Conservation (phyloP, 2,888 invertebrate species). For the Nineta flava region DNA sequence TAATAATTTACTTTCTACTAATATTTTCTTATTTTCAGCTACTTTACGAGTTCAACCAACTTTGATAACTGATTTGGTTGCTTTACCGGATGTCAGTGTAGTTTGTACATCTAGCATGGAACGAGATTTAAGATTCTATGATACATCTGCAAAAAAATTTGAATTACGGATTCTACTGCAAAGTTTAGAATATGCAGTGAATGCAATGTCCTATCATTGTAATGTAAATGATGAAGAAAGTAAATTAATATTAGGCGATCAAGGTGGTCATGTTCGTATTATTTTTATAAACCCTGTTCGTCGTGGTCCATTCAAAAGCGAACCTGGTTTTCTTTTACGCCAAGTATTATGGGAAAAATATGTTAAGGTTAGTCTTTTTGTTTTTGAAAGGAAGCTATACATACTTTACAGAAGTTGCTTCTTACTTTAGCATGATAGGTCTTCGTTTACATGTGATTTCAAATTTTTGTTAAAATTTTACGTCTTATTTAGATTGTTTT, state of each 20-base stretch:
- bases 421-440: no score
- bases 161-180: slow-evolving; percentile 52
- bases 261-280: slow-evolving; percentile 49
- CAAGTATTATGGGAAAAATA: slow-evolving; percentile 40
- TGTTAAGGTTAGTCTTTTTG: background rate
- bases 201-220: slow-evolving; percentile 44
- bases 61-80: slow-evolving; percentile 58
- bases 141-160: slow-evolving; percentile 57
- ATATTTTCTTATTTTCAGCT: slow-evolving; percentile 28
- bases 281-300: slow-evolving; percentile 42
- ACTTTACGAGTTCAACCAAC: slow-evolving; percentile 44
- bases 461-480: no score
- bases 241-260: slow-evolving; percentile 56
- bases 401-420: no score
- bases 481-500: no score
- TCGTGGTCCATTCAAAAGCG: slow-evolving; percentile 55
- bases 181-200: slow-evolving; percentile 42
- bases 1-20: background rate
- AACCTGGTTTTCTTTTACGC: slow-evolving; percentile 41
- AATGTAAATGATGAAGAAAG: slow-evolving; percentile 37
- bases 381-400: no score
- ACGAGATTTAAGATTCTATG: slow-evolving; percentile 65
- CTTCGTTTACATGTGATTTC: no score
- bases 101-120: slow-evolving; percentile 64
- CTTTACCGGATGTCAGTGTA: slow-evolving; percentile 61